Base-by-base conservation (phyloP, 2,888 invertebrate genomes). In the Leucoma salicis region DNA sequence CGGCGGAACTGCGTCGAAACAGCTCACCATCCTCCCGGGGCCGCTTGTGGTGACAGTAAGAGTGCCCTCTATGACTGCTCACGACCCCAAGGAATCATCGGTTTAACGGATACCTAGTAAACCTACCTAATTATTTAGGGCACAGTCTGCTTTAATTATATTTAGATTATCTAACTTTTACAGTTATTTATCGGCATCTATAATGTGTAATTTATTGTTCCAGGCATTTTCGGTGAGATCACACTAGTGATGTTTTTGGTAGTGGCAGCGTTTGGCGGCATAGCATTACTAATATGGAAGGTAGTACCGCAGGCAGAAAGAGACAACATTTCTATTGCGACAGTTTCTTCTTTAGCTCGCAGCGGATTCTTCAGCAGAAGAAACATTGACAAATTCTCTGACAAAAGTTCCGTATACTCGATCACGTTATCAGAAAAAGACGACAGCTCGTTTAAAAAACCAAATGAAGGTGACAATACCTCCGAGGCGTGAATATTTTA, bases 241-340 rank as follows among this genome's bases (percentile, higher is more conserved):
- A 77, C 85, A 2, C 53, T 92, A 28, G 90, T 92, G 21, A 90
- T 92, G 68, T 90, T 92, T 66, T 65, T 92, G 41, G 90, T 92
- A 38, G 87, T 91, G n/a, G 90, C 91, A 12, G 91, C 91, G 14
- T 87, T 92, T 44, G 91, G 91, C 14, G 91, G 91, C 7, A 75
- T 92, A 28, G 90, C 91, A 2, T 74, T 91, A 25, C 66, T 92
- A 36, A 90, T 91, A 48, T 86, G 92, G 80, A 91, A 91, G 67
- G 79, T 92, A 64, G 90, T 91, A 21, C 91, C 91, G 21, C 91
- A 90, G 68, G 71, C 75, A 4, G 90, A 90, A 24, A 78, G 78
- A 49, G 92, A 92, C 64, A 88, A 90, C 60, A 78, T 83, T 31
- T 89, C 90, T 7, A 77, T 88, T 25, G 78, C 78, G n/a, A 82